These are phyloP conservation scores for Laspeyria flexula DNA, from an alignment of 2,888 invertebrate species.

Conservation along the genomic window DNA sequence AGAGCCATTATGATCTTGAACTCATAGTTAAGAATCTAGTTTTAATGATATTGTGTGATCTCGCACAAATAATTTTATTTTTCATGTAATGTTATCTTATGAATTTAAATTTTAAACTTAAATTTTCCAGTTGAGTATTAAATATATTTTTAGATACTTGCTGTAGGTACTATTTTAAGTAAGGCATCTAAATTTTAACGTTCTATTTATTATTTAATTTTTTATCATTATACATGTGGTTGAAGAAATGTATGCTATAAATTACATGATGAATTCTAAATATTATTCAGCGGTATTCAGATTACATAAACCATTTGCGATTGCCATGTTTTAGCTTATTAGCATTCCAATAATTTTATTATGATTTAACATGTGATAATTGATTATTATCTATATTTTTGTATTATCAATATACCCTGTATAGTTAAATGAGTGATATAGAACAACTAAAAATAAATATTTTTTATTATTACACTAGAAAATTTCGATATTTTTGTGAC, in stretches of 20 bases:
- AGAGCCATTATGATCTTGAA: slow-evolving; percentile 10
- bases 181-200: slow-evolving; percentile 5
- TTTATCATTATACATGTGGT: slow-evolving; percentile 3
- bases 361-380: slow-evolving; percentile 31
- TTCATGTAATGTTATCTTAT: slow-evolving; percentile 3
- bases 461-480: neutral
- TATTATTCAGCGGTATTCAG: neutral
- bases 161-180: slow-evolving; percentile 12
- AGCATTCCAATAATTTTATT: slow-evolving; percentile 33
- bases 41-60: neutral
- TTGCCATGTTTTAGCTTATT: neutral
- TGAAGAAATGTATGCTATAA: neutral
- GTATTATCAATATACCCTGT: slow-evolving; percentile 17
- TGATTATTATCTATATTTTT: slow-evolving; percentile 27
- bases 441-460: neutral
- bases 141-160: slow-evolving; percentile 11
- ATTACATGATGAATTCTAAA: neutral
- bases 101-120: slow-evolving; percentile 5
- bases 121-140: slow-evolving; percentile 5
- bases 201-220: slow-evolving; percentile 14
- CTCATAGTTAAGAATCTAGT: slow-evolving; percentile 10
- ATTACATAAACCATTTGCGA: too few relatives aligned
- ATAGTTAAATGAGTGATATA: neutral
- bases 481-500: neutral
- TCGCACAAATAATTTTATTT: slow-evolving; percentile 3